phyloP scores from a whole-genome alignment of 2,797 vertebrate genomes.

The Craterocephalus amniculus region DNA sequence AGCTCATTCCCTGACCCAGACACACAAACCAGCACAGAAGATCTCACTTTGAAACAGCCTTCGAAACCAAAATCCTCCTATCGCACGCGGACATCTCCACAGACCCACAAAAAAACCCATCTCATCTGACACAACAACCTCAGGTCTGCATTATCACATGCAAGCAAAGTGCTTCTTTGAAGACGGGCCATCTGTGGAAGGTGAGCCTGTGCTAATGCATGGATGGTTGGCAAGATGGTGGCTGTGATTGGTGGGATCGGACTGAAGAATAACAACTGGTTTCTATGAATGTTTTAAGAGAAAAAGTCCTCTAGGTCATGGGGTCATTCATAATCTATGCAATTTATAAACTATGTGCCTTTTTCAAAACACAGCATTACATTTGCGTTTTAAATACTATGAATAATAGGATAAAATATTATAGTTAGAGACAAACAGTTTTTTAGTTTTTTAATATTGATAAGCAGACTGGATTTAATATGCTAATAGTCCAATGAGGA shows the following conservation, averaged over 20 bases:
- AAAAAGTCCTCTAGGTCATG: constrained; percentile 28
- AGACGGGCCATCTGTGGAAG: constrained; percentile 43
- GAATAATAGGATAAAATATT: not conserved
- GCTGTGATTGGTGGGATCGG: constrained; percentile 14
- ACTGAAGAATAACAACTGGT: constrained; percentile 8
- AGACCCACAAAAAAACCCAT: constrained; percentile 56
- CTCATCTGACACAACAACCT: constrained; percentile 71
- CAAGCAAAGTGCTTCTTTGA: constrained; percentile 46
- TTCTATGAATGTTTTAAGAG: constrained; percentile 6
- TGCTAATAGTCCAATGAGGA: not conserved
- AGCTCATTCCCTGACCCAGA: constrained; percentile 58
- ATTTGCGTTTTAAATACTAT: not conserved
- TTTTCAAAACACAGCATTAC: not conserved
- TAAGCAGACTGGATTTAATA: not conserved
- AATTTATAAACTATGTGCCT: no score
- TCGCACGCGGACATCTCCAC: constrained; percentile 65
- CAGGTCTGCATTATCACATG: constrained; percentile 43
- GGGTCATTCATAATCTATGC: constrained; percentile 3
- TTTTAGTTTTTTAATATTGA: not conserved
- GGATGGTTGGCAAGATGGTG: constrained; percentile 9
- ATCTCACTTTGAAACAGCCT: constrained; percentile 18
- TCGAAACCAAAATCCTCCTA: constrained; percentile 42
- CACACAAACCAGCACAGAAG: constrained; percentile 45
- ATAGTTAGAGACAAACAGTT: no score
- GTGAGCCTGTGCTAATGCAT: constrained; percentile 45